Evolutionary conservation across 2,888 invertebrate species (phyloP).

Genomic region (Micoletzkya japonica): DNA sequence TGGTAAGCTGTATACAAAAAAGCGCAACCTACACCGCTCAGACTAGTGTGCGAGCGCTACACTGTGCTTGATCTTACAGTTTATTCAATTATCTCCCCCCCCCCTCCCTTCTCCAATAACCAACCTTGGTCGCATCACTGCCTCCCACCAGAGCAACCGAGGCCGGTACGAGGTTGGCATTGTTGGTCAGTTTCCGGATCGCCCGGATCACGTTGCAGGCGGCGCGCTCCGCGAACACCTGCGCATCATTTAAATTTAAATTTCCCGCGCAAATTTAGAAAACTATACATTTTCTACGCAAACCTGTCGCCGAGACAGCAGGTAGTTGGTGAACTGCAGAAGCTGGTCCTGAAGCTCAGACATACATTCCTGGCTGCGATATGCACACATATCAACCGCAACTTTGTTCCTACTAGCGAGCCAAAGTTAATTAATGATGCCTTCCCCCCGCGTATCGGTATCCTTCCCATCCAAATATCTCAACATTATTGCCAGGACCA

Average conservation of each 20-base stretch:
- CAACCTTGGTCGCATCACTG: constrained; percentile 24
- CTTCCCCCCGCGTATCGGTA: too few species aligned
- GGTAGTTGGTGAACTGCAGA: constrained; percentile 85
- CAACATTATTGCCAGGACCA: not conserved
- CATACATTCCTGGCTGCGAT: too few species aligned
- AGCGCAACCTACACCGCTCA: too few species aligned
- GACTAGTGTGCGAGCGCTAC: too few species aligned
- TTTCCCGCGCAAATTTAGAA: not conserved
- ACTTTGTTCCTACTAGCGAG: too few species aligned
- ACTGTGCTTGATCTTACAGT: too few species aligned
- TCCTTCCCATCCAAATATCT: too few species aligned
- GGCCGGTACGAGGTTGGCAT: constrained; percentile 77
- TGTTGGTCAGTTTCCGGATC: constrained; percentile 74
- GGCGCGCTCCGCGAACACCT: constrained; percentile 84
- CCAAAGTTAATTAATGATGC: too few species aligned
- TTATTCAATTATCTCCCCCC: too few species aligned
- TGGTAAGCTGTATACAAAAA: too few species aligned
- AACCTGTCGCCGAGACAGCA: constrained; percentile 68
- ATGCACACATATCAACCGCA: too few species aligned
- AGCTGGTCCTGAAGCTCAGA: constrained; percentile 73
- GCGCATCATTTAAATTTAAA: constrained; percentile 60
- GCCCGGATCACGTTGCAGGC: constrained; percentile 81
- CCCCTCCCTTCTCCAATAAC: too few species aligned
- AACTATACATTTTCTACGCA: constrained; percentile 64
- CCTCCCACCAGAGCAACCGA: constrained; percentile 8